Evolutionary conservation across 2,113 vertebrate genomes (phyloP).

Genomic region (Macquaria ambigua): DNA sequence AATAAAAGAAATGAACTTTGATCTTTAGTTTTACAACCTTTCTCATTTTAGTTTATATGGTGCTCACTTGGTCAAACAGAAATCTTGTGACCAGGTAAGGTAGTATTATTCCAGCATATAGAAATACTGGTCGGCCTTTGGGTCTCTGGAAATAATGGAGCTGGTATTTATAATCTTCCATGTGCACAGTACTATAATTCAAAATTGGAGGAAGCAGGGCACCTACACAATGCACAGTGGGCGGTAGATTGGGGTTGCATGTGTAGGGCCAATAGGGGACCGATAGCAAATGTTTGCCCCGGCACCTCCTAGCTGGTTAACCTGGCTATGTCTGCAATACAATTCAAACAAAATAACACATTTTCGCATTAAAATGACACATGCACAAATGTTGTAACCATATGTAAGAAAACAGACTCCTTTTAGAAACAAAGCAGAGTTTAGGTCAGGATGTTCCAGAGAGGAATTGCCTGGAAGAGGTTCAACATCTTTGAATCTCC

Average conservation of each 20-base stretch:
- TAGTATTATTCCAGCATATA: neutral
- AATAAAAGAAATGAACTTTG: neutral
- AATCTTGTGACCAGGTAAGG: neutral
- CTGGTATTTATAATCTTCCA: neutral
- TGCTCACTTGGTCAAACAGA: neutral
- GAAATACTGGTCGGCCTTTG: neutral
- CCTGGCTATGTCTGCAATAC: neutral
- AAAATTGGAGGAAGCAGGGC: neutral
- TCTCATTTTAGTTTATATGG: neutral
- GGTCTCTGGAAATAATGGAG: neutral
- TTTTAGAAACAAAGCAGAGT: slow-evolving; percentile 7
- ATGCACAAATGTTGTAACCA: neutral
- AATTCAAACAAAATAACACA: neutral
- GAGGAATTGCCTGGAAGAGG: slow-evolving; percentile 24
- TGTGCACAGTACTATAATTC: neutral
- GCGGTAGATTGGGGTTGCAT: neutral
- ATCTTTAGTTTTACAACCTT: neutral
- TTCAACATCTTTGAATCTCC: slow-evolving; percentile 24
- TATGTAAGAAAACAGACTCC: slow-evolving; percentile 12
- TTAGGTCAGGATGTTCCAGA: slow-evolving; percentile 45
- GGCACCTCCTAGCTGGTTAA: neutral
- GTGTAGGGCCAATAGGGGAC: neutral
- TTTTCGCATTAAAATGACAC: neutral
- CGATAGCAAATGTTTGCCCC: neutral
- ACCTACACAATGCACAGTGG: neutral